A percentile compares a stretch with the other conserved stretches of the same genome.
These are phyloP conservation scores for Lasioglossum villosulum DNA, from an alignment of 2,888 invertebrate genomes.

Conservation along the genomic window DNA sequence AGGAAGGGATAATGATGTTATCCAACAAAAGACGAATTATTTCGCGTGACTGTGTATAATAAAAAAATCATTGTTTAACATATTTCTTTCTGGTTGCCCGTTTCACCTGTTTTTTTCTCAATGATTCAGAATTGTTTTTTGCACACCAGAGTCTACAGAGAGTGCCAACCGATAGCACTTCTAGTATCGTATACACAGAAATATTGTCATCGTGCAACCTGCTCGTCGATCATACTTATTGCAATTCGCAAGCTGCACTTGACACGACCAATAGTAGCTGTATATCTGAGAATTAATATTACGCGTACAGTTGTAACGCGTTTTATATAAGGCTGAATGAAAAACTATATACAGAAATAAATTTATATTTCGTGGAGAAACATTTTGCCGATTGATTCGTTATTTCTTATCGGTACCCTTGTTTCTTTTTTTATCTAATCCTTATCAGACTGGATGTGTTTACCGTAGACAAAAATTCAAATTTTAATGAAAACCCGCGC, in stretches of 20 bases:
- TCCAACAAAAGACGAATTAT: conserved; percentile 67
- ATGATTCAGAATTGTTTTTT: conserved; percentile 18
- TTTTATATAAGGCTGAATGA: conserved; percentile 77
- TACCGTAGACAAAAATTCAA: conserved; percentile 18
- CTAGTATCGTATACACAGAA: conserved; percentile 34
- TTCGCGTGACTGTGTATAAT: conserved; percentile 77
- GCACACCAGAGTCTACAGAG: conserved; percentile 21
- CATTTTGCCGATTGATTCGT: background rate
- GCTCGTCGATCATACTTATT: conserved; percentile 37
- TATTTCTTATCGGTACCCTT: background rate
- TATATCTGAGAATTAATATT: conserved; percentile 64
- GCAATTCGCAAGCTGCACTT: conserved; percentile 43
- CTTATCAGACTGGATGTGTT: background rate
- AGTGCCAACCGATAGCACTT: conserved; percentile 59
- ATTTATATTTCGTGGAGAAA: conserved; percentile 69
- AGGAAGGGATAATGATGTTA: conserved; percentile 58
- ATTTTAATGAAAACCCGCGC: conserved; percentile 36
- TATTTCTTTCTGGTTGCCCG: conserved; percentile 51
- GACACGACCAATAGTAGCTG: conserved; percentile 64
- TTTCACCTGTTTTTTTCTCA: conserved; percentile 30
- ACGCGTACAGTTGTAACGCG: conserved; percentile 70
- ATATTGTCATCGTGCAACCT: conserved; percentile 30
- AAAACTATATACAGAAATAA: conserved; percentile 70
- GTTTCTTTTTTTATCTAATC: background rate
- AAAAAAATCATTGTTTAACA: conserved; percentile 66